Evolutionary conservation across 2,113 vertebrate genomes (phyloP).

Genomic region (Aspidoscelis tigris): DNA sequence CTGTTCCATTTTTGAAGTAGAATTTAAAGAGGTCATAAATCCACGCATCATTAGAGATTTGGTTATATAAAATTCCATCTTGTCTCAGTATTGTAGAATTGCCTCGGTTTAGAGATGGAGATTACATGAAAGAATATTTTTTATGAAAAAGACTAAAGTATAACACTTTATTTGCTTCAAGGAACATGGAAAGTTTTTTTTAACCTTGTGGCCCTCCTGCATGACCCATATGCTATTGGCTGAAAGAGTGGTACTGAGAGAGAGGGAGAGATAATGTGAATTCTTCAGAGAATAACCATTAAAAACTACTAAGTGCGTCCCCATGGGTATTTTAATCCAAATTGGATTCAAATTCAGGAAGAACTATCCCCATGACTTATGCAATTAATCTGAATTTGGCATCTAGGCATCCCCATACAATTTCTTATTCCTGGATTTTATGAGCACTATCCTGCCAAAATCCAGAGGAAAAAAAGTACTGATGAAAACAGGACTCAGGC

Average conservation of each 20-base stretch:
- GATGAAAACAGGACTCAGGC: no score
- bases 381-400: no score
- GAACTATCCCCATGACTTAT: no score
- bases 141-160: not conserved
- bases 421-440: no score
- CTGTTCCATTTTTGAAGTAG: not conserved
- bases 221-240: not conserved
- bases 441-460: no score
- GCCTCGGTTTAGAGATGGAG: not conserved
- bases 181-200: not conserved
- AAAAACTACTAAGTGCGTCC: no score
- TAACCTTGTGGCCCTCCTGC: not conserved
- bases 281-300: not conserved
- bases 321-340: no score
- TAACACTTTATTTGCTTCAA: not conserved
- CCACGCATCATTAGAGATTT: conserved; percentile 3
- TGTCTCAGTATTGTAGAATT: not conserved
- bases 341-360: no score
- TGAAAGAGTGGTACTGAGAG: not conserved
- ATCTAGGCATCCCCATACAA: no score
- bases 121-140: conserved; percentile 16
- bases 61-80: not conserved
- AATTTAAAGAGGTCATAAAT: conserved; percentile 4
- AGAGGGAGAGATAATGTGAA: not conserved
- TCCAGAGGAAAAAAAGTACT: no score